Base-by-base conservation (phyloP, 1,140 invertebrate species). In the Globodera ellingtonae region DNA sequence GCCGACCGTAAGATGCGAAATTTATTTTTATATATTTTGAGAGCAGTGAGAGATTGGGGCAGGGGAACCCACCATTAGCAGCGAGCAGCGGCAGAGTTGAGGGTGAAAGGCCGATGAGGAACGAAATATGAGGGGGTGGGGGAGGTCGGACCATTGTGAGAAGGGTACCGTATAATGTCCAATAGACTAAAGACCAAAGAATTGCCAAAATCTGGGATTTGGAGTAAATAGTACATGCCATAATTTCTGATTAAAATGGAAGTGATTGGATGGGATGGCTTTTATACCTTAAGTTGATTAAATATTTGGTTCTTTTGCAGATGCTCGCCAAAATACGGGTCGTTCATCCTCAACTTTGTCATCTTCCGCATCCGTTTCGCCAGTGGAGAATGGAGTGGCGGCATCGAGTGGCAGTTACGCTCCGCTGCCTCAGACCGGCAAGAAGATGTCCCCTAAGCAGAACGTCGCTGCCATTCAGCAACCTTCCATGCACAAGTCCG, bases 391-490 rank as follows among this genome's bases (percentile, higher is more conserved):
- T 70, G 67, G 67, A 6, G 46, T 70, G 24, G 24, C 67, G 9
- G n/a, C 35, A 44, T 66, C 48, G 6, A 75, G 50, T 65, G 50
- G 52, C 6, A 80, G 67, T 65, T 84, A 83, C 62, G 83, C 83
- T 13, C 83, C 82, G 65, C 52, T 47, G 66, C 56, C 67, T 7
- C 47, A 52, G 9, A 46, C n/a, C 3, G 72, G 72, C 46, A 70
- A 78, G 4, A 80, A 80, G n/a, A 35, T 83, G 35, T 81, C 79
- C 5, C 79, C 79, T 62, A 10, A 18, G 24, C 83, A 80, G 44
- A 52, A 81, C n/a, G 56, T 56, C 7, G 50, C 82, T 7, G 44
- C 47, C 13, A 24, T 65, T 21, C 67, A 70, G 76, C 78, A 62
- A 44, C 9, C 75, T 78, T 59, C 35, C 72, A 47, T 79, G 35